phyloP scores from a whole-genome alignment of 2,888 invertebrate genomes.

The Callinectes sapidus region DNA sequence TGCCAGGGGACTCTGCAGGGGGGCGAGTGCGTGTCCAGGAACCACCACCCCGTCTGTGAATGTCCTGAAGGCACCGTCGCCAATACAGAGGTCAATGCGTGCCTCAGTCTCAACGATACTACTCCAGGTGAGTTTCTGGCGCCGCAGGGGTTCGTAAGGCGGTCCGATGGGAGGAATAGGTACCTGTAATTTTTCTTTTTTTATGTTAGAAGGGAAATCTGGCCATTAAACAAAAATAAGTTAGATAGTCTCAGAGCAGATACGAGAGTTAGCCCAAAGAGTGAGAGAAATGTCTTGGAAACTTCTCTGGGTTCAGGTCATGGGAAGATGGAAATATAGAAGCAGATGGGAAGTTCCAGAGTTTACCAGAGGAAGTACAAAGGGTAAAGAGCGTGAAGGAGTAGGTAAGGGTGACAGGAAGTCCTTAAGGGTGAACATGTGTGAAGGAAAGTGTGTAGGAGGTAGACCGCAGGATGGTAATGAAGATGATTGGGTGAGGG shows the following conservation, averaged over 20 bases:
- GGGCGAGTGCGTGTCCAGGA: constrained; percentile 65
- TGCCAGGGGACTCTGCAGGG: constrained; percentile 66
- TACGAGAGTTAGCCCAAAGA: too few species aligned
- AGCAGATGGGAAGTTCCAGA: not conserved
- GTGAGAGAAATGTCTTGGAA: too few species aligned
- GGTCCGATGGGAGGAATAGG: not conserved
- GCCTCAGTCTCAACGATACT: constrained; percentile 48
- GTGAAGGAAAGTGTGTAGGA: not conserved
- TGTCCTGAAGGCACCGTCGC: constrained; percentile 73
- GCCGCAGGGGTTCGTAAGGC: too few species aligned
- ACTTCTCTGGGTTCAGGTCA: too few species aligned
- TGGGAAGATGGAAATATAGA: too few species aligned
- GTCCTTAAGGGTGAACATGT: not conserved
- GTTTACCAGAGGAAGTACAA: not conserved
- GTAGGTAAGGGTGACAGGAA: not conserved
- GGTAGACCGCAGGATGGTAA: not conserved
- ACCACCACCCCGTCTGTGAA: constrained; percentile 70
- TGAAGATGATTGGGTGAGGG: not conserved
- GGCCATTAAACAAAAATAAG: too few species aligned
- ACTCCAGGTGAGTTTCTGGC: constrained; percentile 40
- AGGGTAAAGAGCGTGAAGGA: not conserved
- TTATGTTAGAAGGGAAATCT: too few species aligned
- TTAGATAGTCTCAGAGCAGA: too few species aligned
- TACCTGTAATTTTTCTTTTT: too few species aligned
- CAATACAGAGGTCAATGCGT: constrained; percentile 63